Base-by-base conservation (phyloP, 2,113 vertebrate genomes). In the Micronisus gabar region DNA sequence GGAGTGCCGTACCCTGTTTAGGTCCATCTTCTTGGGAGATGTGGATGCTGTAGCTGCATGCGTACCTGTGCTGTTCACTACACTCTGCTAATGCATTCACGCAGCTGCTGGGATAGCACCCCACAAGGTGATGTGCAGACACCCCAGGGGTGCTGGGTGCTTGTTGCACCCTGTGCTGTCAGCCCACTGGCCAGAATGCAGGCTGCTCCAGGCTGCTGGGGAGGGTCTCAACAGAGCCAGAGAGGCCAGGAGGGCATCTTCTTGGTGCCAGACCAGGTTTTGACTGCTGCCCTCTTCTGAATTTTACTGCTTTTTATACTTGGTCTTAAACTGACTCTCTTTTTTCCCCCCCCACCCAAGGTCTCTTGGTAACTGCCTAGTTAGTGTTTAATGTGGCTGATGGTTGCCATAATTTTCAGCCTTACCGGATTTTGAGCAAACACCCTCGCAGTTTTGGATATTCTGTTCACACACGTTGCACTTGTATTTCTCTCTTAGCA, bases 71-170 rank as follows among this genome's bases (percentile, higher is more conserved):
- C 32, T 70, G 10, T 41, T 76, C 52, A 23, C 19, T 34, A 0
- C 2, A 1, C 4, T 34, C 34, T 3, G 1, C 22, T n/a, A 13
- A 62, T 3, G 7, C 41, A 6, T 22, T 27, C 32, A 4, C 9
- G 56, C 50, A 52, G 50, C 50, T 48, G 55, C 2, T 43, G 47
- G 45, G 58, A 10, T 5, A 25, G 55, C n/a, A 65, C 10, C 61
- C 43, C 32, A 32, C 9, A 1, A 56, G 29, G n/a, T 17, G 65
- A 13, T 11, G 27, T 19, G 55, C 25, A 2, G 70, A 4, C n/a
- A 15, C 19, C 29, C 12, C 14, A 21, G 40, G 22, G 55, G 48
- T 0, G 1, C 6, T 29, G 45, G 0, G 2, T 53, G 53, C n/a
- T 36, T 20, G 2, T 34, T 67, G 53, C 7, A 6, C 13, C 15